Base-by-base conservation (phyloP, 2,113 vertebrate species). In the Salvelinus fontinalis region DNA sequence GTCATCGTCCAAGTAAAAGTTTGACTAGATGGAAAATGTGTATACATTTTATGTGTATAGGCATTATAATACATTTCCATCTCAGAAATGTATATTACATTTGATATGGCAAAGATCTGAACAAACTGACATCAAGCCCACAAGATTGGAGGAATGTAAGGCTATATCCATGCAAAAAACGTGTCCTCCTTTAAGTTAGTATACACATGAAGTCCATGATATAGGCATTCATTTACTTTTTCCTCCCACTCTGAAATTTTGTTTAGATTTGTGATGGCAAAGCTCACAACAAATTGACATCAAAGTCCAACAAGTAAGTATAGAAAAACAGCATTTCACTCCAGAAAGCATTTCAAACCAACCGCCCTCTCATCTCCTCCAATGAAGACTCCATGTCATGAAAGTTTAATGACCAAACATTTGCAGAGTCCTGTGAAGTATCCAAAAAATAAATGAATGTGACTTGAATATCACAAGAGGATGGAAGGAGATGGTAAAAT, bases 281-380 rank as follows among this genome's bases (percentile, higher is more conserved):
- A 87, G 82, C 86, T 87, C 76, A 84, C 76, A 90, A 77, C 77
- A 85, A 90, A 91, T 81, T 87, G 87, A 76, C 78, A 82, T 84
- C 76, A 86, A 89, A 87, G 81, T 81, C 80, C 78, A 89, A 75
- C 71, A 76, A 89, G 81, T 78, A 81, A 73, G 82, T 76, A 85
- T 72, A 81, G 77, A 78, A 73, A 78, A 73, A 59, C 9, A 77
- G 74, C 67, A 76, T 84, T 84, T 76, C 81, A 91, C 81, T 87
- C 90, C 86, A 91, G 87, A 90, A 79, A 86, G 76, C 73, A 78
- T 86, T 90, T 84, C 84, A 87, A 87, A 89, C 76, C 72, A 66
- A 27, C 81, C 73, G 74, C 83, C 72, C 72, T 90, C 85, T 85
- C 84, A 88, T 84, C 86, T 85, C 81, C 81, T 75, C 87, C 87